Evolutionary conservation across 2,797 vertebrate genomes (phyloP), one percentile per base, ranked within the genome.

Genomic region (Aplochiton taeniatus): DNA sequence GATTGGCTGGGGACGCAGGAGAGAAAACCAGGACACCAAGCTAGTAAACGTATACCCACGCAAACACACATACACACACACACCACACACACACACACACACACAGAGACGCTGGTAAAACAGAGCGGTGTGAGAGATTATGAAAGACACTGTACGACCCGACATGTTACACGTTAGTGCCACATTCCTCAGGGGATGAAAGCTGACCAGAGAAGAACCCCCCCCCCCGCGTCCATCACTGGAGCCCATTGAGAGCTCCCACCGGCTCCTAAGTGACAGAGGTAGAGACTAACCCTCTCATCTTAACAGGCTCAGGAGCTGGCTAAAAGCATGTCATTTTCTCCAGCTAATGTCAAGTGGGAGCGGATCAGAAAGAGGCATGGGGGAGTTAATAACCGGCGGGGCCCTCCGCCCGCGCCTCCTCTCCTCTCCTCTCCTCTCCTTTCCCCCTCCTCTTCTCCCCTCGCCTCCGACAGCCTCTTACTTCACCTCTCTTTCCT

Each of bases 311-410:
- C 11, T 9, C 80, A 66, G 78, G 75, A 75, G 9, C 70, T 10
- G 4, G 77, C 79, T 90, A 89, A 89, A 86, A 90, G 87, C 84
- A 75, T 86, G 83, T 87, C 79, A 89, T 89, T 87, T 90, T 83
- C 87, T 80, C 72, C 73, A 13, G 74, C 83, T 89, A 87, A 87
- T 89, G 86, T 89, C 84, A 89, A 88, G 86, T 76, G 79, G 79
- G 79, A 83, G 77, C 78, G 62, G 82, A 85, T 87, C 80, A 74
- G 82, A 83, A 70, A 73, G 73, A 80, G 75, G 31, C 31, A 31
- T 50, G 16, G 48, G 48, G 48, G 13, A 13, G 16, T 14, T 50
- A 50, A 16, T 4, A 50, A 50, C 48, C 11, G 11, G 17, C 52
- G 13, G 17, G 6, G 8, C 52, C 9, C 18, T 7, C 4, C 9